Base-by-base conservation (phyloP, 2,113 vertebrate genomes). In the Scophthalmus maximus region DNA sequence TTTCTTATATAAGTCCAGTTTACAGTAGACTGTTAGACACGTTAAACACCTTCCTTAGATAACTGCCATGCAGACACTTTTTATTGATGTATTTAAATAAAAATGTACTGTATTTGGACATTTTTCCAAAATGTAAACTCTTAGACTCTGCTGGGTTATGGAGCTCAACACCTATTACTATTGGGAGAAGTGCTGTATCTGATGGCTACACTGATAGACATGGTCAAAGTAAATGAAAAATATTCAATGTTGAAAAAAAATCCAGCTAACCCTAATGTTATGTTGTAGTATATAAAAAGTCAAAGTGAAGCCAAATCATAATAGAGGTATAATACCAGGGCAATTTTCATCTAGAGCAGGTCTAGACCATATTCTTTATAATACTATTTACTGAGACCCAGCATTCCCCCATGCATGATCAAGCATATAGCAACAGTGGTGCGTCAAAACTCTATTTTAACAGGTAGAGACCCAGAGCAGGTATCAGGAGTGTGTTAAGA, bases 201-300 rank as follows among this genome's bases (percentile, higher is more conserved):
- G 42, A 50, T 25, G 3, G 4, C n/a, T 23, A 20, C 47, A 12
- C 3, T 32, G 3, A 32, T 18, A 6, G 38, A 22, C 8, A 27
- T 46, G 52, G 5, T 42, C 10, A 32, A 32, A 18, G 42, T 12
- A 29, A 30, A 50, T 57, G 30, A 52, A 68, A 66, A n/a, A n/a
- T n/a, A n/a, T n/a, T n/a, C n/a, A n/a, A n/a, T n/a, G n/a, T n/a
- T n/a, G n/a, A n/a, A n/a, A n/a, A n/a, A n/a, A n/a, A n/a, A n/a
- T n/a, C n/a, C n/a, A n/a, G n/a, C n/a, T n/a, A n/a, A n/a, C n/a
- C n/a, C n/a, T n/a, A n/a, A n/a, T n/a, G n/a, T n/a, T n/a, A n/a
- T n/a, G 18, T 44, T 44, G 42, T 44, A 18, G 40, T 8, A n/a
- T n/a, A n/a, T 44, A 49, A 23, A 20, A 49, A 49, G 20, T 49